Evolutionary conservation across 1,140 invertebrate species (phyloP).

Genomic region (Panagrolaimus sp.): DNA sequence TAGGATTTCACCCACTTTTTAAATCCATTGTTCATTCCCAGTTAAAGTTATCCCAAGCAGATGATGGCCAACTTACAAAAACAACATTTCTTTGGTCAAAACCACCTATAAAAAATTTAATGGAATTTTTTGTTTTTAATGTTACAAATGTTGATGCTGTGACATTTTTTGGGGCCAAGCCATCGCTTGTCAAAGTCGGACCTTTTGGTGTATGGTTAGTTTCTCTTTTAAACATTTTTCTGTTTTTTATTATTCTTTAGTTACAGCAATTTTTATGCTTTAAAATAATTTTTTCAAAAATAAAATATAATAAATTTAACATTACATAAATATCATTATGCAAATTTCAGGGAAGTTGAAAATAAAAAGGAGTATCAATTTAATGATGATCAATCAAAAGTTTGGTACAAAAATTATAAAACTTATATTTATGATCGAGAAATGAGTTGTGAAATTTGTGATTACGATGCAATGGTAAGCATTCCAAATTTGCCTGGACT

Average conservation of each 20-base stretch:
- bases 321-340: no score
- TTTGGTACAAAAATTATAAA: slow-evolving; percentile 43
- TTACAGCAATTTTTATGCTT: no score
- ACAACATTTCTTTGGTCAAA: slow-evolving; percentile 55
- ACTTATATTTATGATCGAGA: slow-evolving; percentile 25
- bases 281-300: no score
- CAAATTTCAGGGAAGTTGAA: slow-evolving; percentile 53
- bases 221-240: no score
- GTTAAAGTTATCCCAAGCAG: not conserved
- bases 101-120: slow-evolving; percentile 62
- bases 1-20: not conserved
- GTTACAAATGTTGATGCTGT: slow-evolving; percentile 83
- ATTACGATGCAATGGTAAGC: slow-evolving; percentile 19
- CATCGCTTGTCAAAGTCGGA: slow-evolving; percentile 74
- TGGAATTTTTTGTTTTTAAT: slow-evolving; percentile 71
- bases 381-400: slow-evolving; percentile 38
- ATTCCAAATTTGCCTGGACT: slow-evolving; percentile 18
- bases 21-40: not conserved
- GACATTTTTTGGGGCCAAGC: slow-evolving; percentile 73
- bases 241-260: no score
- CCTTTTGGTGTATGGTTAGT: slow-evolving; percentile 66
- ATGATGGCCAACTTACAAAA: not conserved
- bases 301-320: not conserved
- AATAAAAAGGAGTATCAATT: slow-evolving; percentile 39
- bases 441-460: slow-evolving; percentile 22